phyloP scores from a whole-genome alignment of 2,888 invertebrate genomes.

The Tachystola acroxantha region DNA sequence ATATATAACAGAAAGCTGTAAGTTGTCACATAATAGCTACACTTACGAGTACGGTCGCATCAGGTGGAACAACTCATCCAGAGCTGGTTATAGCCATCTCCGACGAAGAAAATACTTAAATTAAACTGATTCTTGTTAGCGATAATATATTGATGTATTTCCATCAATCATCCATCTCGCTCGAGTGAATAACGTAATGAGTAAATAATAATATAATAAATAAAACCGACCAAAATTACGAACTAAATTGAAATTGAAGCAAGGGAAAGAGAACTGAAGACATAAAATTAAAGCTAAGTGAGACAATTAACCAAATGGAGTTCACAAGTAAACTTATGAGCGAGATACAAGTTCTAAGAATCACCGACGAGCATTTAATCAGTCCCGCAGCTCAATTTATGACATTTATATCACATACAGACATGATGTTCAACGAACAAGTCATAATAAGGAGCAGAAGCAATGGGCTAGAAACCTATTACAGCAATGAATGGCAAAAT shows the following conservation, averaged over 20 bases:
- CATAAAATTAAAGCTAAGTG: too few relatives aligned
- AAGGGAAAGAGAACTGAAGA: too few relatives aligned
- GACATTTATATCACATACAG: constrained; percentile 7
- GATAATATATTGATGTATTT: too few relatives aligned
- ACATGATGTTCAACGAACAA: constrained; percentile 5
- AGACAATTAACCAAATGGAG: constrained; percentile 17
- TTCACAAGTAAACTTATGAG: constrained; percentile 17
- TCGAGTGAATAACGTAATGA: too few relatives aligned
- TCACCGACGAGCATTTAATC: constrained; percentile 15
- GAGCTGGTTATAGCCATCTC: constrained; percentile 13
- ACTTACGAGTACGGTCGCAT: neutral
- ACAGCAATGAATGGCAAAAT: too few relatives aligned
- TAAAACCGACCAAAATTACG: too few relatives aligned
- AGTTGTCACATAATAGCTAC: constrained; percentile 6
- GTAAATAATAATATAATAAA: too few relatives aligned
- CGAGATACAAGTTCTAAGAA: constrained; percentile 16
- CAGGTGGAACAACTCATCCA: constrained; percentile 5
- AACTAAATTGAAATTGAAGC: too few relatives aligned
- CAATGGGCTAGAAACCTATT: too few relatives aligned
- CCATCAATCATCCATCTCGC: too few relatives aligned
- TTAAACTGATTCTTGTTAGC: constrained; percentile 14
- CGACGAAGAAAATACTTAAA: constrained; percentile 9
- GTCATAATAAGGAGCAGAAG: too few relatives aligned
- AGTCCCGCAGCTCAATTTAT: constrained; percentile 10
- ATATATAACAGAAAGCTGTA: constrained; percentile 16